Evolutionary conservation across 2,113 vertebrate genomes (phyloP).

Genomic region (Cephalopholis sonnerati): DNA sequence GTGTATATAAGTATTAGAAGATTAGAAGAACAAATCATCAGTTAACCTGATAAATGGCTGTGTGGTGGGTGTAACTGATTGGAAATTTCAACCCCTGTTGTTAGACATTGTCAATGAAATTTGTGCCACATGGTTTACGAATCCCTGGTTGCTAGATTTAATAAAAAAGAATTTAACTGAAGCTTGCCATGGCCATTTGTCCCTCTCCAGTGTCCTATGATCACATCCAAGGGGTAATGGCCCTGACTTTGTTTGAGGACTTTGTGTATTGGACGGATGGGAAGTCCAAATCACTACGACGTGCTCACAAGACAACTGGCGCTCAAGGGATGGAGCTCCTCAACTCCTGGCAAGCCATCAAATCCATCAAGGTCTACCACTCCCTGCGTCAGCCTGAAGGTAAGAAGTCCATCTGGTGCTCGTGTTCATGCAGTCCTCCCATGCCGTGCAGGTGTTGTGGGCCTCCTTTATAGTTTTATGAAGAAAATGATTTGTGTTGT

Average conservation of each 20-base stretch:
- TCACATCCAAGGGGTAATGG: constrained; percentile 96
- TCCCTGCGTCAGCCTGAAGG: constrained; percentile 97
- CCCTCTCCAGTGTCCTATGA: constrained; percentile 92
- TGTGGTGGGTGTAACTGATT: neutral
- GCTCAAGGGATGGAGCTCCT: constrained; percentile 91
- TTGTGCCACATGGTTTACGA: neutral
- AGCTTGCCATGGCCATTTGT: constrained; percentile 58
- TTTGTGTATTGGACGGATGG: constrained; percentile 99
- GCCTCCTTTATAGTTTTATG: constrained; percentile 23
- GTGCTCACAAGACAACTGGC: constrained; percentile 96
- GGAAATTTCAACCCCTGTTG: neutral
- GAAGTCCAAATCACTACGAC: constrained; percentile 96
- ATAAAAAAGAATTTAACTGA: neutral
- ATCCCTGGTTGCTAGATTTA: neutral
- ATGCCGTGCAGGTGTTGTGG: constrained; percentile 14
- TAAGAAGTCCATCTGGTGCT: constrained; percentile 81
- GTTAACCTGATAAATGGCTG: neutral
- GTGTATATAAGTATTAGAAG: neutral
- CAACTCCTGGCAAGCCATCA: constrained; percentile 98
- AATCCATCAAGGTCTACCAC: constrained; percentile 97
- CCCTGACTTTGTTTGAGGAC: constrained; percentile 97
- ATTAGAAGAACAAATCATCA: no score
- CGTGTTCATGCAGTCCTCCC: neutral
- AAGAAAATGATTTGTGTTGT: constrained; percentile 34
- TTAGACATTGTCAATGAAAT: neutral